These are phyloP conservation scores for Tupaia chinensis DNA, from an alignment of 2,113 vertebrate species.

Conservation along the genomic window DNA sequence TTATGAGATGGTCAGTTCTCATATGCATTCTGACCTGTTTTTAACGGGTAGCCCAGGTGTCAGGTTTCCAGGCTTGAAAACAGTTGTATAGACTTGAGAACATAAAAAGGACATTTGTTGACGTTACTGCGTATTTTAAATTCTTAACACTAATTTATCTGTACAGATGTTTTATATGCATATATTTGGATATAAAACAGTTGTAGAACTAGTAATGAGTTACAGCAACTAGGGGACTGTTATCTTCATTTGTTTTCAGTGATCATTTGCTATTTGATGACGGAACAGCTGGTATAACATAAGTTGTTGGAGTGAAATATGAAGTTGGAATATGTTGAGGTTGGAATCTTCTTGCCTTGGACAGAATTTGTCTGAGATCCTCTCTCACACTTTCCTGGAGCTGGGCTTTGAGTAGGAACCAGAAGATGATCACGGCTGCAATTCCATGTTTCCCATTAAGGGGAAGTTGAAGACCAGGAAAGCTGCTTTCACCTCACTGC, in stretches of 20 bases:
- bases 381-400: slow-evolving; percentile 13
- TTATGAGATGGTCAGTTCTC: background rate
- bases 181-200: too few species aligned
- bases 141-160: slow-evolving; percentile 76
- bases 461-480: background rate
- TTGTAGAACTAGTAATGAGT: background rate
- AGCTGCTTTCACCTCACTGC: background rate
- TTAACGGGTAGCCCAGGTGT: background rate
- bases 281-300: background rate
- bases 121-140: slow-evolving; percentile 39
- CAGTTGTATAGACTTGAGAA: slow-evolving; percentile 52
- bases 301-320: background rate
- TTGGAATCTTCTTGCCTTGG: slow-evolving; percentile 51
- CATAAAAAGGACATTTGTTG: slow-evolving; percentile 55
- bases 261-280: slow-evolving; percentile 27
- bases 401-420: background rate
- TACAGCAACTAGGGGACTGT: background rate
- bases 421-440: background rate
- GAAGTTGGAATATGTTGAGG: slow-evolving; percentile 67
- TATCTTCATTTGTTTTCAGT: slow-evolving; percentile 14
- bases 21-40: slow-evolving; percentile 35
- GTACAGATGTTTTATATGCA: too few species aligned
- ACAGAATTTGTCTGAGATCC: background rate
- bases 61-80: slow-evolving; percentile 56
- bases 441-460: background rate